Conservation (phyloP, 2,888 invertebrate genomes). For the Caenorhabditis sp. region DNA sequence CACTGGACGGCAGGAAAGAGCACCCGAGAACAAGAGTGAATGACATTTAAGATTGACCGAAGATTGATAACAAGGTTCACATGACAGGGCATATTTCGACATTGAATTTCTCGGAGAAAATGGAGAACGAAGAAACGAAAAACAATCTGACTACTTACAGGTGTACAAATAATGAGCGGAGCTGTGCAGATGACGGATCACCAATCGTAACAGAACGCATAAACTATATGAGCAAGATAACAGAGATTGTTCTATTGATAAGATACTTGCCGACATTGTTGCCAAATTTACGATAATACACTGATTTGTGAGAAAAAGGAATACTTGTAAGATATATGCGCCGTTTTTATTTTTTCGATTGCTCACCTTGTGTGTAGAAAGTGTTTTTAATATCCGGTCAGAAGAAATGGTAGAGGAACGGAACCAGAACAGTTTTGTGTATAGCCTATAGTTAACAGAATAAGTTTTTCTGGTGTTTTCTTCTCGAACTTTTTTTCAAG, state of each 20-base stretch:
- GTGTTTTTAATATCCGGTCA: constrained; percentile 42
- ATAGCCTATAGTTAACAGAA: constrained; percentile 14
- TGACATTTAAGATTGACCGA: not conserved
- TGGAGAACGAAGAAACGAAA: not conserved
- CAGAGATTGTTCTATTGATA: constrained; percentile 33
- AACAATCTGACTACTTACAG: constrained; percentile 21
- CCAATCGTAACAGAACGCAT: not conserved
- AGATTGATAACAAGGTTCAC: constrained; percentile 1
- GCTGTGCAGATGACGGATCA: not conserved
- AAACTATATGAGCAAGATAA: constrained; percentile 27
- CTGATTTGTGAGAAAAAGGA: constrained; percentile 25
- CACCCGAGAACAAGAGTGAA: not conserved
- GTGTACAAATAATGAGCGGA: constrained; percentile 26
- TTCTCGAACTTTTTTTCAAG: constrained; percentile 4
- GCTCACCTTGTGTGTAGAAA: constrained; percentile 38
- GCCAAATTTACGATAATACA: constrained; percentile 29
- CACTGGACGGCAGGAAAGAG: too few relatives aligned
- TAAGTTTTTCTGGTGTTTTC: too few relatives aligned
- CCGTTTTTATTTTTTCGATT: constrained; percentile 11
- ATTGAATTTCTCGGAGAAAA: too few relatives aligned
- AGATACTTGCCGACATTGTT: constrained; percentile 35
- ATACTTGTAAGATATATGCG: not conserved
- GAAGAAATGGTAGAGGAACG: constrained; percentile 25
- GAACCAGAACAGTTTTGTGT: constrained; percentile 10
- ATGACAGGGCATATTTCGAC: not conserved